phyloP scores from a whole-genome alignment of 2,113 vertebrate species.

The Silurus glanis region DNA sequence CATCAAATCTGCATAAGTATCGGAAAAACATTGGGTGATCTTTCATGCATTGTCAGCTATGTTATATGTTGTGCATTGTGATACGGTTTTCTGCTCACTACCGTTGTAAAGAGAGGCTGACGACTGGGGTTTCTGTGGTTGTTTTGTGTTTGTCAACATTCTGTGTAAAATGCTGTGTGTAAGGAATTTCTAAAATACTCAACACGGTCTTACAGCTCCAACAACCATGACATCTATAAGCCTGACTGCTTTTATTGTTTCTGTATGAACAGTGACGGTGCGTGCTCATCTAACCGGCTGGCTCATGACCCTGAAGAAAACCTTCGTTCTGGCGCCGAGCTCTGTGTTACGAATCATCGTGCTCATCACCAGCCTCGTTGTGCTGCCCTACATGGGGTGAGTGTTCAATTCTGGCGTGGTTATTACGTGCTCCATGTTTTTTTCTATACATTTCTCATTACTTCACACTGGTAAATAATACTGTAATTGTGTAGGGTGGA shows the following conservation, averaged over 20 bases:
- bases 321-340: constrained; percentile 87
- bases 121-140: background rate
- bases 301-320: constrained; percentile 91
- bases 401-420: constrained; percentile 12
- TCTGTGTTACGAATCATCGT: constrained; percentile 86
- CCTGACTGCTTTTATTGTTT: background rate
- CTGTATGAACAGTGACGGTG: constrained; percentile 73
- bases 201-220: background rate
- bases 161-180: background rate
- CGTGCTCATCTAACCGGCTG: constrained; percentile 86
- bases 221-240: background rate
- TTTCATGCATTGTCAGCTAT: background rate
- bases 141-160: background rate
- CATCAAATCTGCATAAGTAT: background rate
- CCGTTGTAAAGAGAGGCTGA: background rate
- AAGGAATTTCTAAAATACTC: background rate
- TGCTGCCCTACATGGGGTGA: constrained; percentile 87
- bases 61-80: background rate
- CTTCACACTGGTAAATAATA: too few species aligned
- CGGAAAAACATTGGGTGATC: background rate
- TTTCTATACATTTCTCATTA: background rate
- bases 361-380: constrained; percentile 86
- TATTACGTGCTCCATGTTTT: background rate
- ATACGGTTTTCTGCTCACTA: background rate
- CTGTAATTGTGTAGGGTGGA: too few species aligned